phyloP scores from a whole-genome alignment of 1,140 invertebrate genomes.

The Drosophila bocki region DNA sequence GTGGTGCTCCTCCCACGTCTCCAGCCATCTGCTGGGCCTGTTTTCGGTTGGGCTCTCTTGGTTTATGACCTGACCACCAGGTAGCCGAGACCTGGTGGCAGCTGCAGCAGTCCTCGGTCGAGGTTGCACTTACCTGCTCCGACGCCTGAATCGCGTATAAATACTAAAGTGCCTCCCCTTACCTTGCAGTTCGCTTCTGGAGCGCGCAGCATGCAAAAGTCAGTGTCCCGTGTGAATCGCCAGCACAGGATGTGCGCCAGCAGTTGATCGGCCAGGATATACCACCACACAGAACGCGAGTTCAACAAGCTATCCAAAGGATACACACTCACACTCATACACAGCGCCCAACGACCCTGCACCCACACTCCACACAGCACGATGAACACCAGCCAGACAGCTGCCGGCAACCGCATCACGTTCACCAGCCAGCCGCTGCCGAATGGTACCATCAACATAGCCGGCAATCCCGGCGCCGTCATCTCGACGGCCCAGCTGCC shows the following conservation, averaged over 20 bases:
- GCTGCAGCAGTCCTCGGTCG: neutral
- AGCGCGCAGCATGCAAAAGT: constrained; percentile 59
- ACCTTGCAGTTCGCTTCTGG: constrained; percentile 55
- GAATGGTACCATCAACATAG: constrained; percentile 87
- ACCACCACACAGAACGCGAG: constrained; percentile 22
- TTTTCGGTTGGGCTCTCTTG: constrained; percentile 26
- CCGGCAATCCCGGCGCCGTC: constrained; percentile 57
- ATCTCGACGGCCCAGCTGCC: constrained; percentile 81
- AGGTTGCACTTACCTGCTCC: constrained; percentile 17
- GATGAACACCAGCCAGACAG: constrained; percentile 81
- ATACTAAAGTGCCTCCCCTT: constrained; percentile 47
- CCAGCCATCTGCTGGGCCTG: constrained; percentile 21
- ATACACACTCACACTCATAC: constrained; percentile 29
- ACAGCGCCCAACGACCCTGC: constrained; percentile 12
- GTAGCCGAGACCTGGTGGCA: constrained; percentile 39
- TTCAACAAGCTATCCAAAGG: constrained; percentile 20
- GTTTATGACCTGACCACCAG: constrained; percentile 50
- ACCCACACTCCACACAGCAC: constrained; percentile 20
- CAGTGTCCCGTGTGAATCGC: constrained; percentile 46
- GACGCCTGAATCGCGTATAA: constrained; percentile 36
- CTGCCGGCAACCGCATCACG: constrained; percentile 85
- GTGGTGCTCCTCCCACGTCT: constrained; percentile 11
- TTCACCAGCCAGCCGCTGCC: constrained; percentile 86
- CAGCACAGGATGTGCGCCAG: constrained; percentile 66
- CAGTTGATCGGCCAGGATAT: constrained; percentile 56